Base-by-base conservation (phyloP, 2,113 vertebrate genomes). In the Paramormyrops kingsleyae region DNA sequence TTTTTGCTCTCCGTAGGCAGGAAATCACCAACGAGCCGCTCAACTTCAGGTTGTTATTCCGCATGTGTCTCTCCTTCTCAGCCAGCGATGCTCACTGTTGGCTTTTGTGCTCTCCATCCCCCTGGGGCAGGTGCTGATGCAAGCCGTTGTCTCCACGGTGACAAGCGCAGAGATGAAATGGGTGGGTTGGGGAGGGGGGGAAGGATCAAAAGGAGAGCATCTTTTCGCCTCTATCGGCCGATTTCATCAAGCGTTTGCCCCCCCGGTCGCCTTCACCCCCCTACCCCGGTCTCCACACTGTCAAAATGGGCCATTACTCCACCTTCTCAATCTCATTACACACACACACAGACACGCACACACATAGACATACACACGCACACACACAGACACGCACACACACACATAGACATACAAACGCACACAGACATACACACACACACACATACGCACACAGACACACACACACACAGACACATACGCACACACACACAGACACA, bases 141-240 rank as follows among this genome's bases (percentile, higher is more conserved):
- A 94, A 95, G 93, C 94, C 94, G 91, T 90, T 90, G 89, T 95
- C 93, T 94, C 94, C 94, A 94, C 92, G 91, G 95, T 92, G 95
- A 95, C 94, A 94, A 94, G 93, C 94, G 93, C 93, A 93, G 92
- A 92, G 94, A 94, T 94, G 92, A 94, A 93, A 94, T 94, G 89
- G 93, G 94, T 91, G 92, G 89, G 87, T 91, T 93, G 85, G 93
- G 93, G 93, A 88, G 92, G 92, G 90, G 91, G 91, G 91, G 93
- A 10, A 2, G 88, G 92, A 93, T 94, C 92, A 94, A 93, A 94
- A 90, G 91, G 92, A 90, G 92, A 93, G 90, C 91, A 74, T 47
- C 46, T 49, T 77, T 35, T 52, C 44, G 42, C 44, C 10, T 70
- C 62, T 13, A 70, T 70, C 27, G 10, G 62, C 10, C 44, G 21